Evolutionary conservation across 2,113 vertebrate species (phyloP).

Genomic region (Felis catus): DNA sequence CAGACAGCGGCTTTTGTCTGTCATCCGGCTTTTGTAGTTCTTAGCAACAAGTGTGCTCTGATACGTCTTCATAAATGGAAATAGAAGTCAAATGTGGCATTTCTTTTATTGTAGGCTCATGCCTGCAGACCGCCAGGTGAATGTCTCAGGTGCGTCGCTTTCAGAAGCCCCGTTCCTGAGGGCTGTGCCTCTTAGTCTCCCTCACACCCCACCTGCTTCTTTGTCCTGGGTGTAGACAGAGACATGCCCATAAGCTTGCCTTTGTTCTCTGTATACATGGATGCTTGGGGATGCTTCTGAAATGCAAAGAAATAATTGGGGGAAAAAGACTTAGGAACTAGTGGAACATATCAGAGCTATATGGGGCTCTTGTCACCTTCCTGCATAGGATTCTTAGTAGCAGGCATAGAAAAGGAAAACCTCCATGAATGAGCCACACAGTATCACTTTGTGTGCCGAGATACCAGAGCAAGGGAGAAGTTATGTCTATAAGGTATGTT

Average conservation of each 20-base stretch:
- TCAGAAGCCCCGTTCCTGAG: not conserved
- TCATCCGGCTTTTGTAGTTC: not conserved
- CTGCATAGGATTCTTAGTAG: not conserved
- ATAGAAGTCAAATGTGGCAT: not conserved
- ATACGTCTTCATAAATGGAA: not conserved
- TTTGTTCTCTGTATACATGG: not conserved
- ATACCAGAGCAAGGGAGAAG: not conserved
- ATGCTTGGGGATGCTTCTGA: not conserved
- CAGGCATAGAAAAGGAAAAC: not conserved
- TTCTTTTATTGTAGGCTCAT: not conserved
- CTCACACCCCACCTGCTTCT: not conserved
- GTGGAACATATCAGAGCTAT: not conserved
- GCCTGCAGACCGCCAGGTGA: not conserved
- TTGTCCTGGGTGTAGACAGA: not conserved
- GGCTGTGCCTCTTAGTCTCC: not conserved
- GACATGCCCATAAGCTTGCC: not conserved
- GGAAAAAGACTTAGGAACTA: not conserved
- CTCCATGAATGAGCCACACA: not conserved
- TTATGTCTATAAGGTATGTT: not conserved
- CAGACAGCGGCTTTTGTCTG: not conserved
- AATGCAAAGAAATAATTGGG: not conserved
- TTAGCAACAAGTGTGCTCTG: not conserved
- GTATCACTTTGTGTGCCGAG: not conserved
- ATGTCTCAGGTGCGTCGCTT: not conserved
- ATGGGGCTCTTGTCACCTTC: not conserved